These are phyloP conservation scores for Petrocephalus microphthalmus DNA, from an alignment of 2,113 vertebrate genomes.

Conservation along the genomic window DNA sequence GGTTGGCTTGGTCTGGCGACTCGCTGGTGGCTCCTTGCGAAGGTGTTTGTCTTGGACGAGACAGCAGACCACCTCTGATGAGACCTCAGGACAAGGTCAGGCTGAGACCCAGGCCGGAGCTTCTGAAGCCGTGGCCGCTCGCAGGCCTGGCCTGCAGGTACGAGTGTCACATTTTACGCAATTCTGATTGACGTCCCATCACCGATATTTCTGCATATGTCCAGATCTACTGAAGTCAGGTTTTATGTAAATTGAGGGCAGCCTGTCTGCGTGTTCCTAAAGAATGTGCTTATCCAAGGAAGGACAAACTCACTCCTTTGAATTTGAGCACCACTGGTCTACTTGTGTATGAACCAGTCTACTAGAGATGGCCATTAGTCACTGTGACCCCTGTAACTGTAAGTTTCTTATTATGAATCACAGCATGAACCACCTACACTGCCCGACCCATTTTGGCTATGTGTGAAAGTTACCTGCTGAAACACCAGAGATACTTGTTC, in stretches of 20 bases:
- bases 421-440: background rate
- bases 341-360: background rate
- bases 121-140: background rate
- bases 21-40: background rate
- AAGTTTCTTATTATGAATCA: background rate
- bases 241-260: background rate
- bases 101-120: background rate
- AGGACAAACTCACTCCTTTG: background rate
- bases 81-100: background rate
- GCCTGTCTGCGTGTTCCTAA: background rate
- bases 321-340: background rate
- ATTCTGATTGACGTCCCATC: background rate
- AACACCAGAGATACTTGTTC: background rate
- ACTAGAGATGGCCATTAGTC: conserved; percentile 5
- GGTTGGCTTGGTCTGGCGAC: background rate
- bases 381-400: background rate
- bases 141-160: background rate
- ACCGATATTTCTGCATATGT: background rate
- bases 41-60: background rate
- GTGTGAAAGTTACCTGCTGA: background rate
- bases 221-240: background rate
- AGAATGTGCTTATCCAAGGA: background rate
- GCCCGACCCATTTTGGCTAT: background rate
- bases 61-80: background rate
- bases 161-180: background rate